Evolutionary conservation across 2,888 invertebrate species (phyloP).

Genomic region (Conops quadrifasciatus): DNA sequence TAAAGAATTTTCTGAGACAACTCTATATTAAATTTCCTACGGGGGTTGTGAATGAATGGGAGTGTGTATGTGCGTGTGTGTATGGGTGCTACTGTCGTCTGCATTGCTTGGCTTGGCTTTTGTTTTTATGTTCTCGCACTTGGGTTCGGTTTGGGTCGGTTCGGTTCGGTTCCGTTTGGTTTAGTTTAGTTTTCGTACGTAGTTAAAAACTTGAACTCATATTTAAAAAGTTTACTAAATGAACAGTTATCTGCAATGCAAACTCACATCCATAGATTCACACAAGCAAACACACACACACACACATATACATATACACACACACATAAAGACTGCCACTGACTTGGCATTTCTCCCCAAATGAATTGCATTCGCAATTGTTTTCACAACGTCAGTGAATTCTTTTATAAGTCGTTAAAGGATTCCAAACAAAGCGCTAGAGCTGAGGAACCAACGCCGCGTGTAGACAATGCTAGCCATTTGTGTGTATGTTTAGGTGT

Average conservation of each 20-base stretch:
- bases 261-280: background rate
- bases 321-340: background rate
- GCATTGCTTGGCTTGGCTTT: background rate
- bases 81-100: background rate
- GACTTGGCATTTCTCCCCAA: background rate
- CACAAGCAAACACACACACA: slow-evolving; percentile 16
- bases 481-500: background rate
- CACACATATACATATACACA: slow-evolving; percentile 1
- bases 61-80: slow-evolving; percentile 1
- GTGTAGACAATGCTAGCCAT: background rate
- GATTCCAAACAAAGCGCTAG: slow-evolving; percentile 26
- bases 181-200: background rate
- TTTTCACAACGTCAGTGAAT: background rate
- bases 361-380: background rate
- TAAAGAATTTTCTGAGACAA: no score
- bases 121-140: background rate
- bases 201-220: slow-evolving; percentile 6
- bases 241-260: slow-evolving; percentile 15
- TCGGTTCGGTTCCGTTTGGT: background rate
- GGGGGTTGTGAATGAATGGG: background rate
- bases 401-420: background rate
- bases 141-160: no score
- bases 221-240: slow-evolving; percentile 20
- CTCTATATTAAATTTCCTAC: background rate
- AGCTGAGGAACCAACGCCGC: background rate